Evolutionary conservation across 2,797 vertebrate species (phyloP).

Genomic region (Hyperoplus lanceolatus): DNA sequence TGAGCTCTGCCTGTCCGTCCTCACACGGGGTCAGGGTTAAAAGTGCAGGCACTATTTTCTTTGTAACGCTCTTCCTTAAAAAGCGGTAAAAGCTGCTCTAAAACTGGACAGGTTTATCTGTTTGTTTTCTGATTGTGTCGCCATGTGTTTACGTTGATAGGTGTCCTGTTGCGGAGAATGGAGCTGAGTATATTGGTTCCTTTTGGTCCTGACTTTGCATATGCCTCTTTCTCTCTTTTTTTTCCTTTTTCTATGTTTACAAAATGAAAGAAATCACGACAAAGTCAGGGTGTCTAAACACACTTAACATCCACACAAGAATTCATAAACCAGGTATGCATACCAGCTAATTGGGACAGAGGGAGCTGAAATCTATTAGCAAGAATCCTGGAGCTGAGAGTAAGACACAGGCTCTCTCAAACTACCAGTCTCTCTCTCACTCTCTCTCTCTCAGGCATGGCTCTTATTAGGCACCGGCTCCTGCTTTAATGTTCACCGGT

Average conservation of each 20-base stretch:
- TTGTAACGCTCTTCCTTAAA: conserved; percentile 84
- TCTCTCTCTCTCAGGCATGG: conserved; percentile 79
- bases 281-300: background rate
- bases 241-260: background rate
- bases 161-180: conserved; percentile 31
- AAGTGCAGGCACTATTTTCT: conserved; percentile 86
- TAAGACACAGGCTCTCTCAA: conserved; percentile 80
- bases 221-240: background rate
- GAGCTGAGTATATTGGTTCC: conserved; percentile 36
- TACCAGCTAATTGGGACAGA: conserved; percentile 84
- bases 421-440: conserved; percentile 3
- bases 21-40: conserved; percentile 86
- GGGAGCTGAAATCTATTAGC: conserved; percentile 88
- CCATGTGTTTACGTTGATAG: conserved; percentile 63
- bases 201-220: conserved; percentile 36
- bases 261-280: background rate
- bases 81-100: conserved; percentile 79
- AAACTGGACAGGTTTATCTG: conserved; percentile 80
- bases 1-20: conserved; percentile 74
- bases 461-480: conserved; percentile 87
- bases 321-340: conserved; percentile 72
- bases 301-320: conserved; percentile 67
- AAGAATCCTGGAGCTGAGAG: conserved; percentile 76
- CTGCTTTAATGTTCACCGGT: conserved; percentile 86
- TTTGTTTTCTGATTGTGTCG: conserved; percentile 71